Evolutionary conservation across 2,888 invertebrate genomes (phyloP).

Genomic region (Scelioninae gen. 1): DNA sequence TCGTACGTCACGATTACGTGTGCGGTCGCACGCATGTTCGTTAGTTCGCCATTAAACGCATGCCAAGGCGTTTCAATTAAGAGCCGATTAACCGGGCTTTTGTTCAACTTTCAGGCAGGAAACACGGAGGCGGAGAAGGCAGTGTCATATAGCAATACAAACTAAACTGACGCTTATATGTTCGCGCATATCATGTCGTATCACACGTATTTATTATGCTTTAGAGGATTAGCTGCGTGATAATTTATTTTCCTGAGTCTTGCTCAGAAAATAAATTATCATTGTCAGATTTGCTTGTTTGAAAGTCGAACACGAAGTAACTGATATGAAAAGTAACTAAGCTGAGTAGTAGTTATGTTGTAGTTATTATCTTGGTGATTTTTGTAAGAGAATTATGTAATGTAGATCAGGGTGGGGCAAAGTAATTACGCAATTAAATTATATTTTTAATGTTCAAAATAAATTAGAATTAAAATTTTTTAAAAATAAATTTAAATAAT

Average conservation of each 20-base stretch:
- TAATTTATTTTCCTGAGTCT: conserved; percentile 15
- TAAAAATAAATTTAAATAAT: too few relatives aligned
- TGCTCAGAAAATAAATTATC: too few relatives aligned
- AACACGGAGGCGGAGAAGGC: too few relatives aligned
- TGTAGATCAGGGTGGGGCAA: too few relatives aligned
- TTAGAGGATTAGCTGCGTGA: conserved; percentile 27
- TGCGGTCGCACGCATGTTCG: conserved; percentile 49
- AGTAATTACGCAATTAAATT: too few relatives aligned
- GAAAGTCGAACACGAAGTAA: neutral
- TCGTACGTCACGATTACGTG: conserved; percentile 7
- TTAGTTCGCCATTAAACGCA: conserved; percentile 54
- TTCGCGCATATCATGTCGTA: conserved; percentile 12
- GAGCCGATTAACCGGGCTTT: conserved; percentile 40
- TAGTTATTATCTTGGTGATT: too few relatives aligned
- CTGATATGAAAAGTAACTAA: neutral
- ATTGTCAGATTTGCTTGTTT: too few relatives aligned
- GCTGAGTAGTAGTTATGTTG: too few relatives aligned
- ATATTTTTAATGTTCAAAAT: too few relatives aligned
- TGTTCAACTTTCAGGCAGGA: conserved; percentile 61
- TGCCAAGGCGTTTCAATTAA: conserved; percentile 51
- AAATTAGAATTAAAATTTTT: too few relatives aligned
- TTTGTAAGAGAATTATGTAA: too few relatives aligned
- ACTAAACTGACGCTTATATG: conserved; percentile 44
- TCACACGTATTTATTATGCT: conserved; percentile 34
- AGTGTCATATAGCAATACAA: conserved; percentile 47